A percentile compares a stretch with the other conserved stretches of the same genome.
Evolutionary conservation across 92 coral and sea anemone species (phyloP).

Genomic region (Pocillopora grandis): DNA sequence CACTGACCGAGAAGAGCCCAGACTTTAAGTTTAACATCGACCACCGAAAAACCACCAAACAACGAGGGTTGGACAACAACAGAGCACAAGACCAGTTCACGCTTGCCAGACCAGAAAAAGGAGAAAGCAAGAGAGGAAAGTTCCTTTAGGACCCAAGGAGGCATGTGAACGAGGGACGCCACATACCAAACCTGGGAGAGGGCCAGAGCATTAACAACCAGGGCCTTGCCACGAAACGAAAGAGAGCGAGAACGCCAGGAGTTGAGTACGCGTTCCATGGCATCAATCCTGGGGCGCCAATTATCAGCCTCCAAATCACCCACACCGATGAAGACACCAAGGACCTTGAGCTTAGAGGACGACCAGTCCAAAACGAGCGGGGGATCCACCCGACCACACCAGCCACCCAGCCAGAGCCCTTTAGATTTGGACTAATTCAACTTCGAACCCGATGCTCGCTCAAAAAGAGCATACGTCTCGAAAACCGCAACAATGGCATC

Average conservation of each 20-base stretch:
- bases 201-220: conserved; percentile 31
- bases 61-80: background rate
- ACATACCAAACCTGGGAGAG: conserved; percentile 45
- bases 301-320: background rate
- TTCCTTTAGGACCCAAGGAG: background rate
- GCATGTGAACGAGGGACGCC: conserved; percentile 28
- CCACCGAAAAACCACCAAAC: background rate
- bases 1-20: conserved; percentile 18
- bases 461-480: no score
- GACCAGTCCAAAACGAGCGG: conserved; percentile 33
- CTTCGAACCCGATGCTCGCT: no score
- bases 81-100: background rate
- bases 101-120: conserved; percentile 42
- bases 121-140: conserved; percentile 1
- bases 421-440: no score
- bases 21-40: background rate
- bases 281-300: background rate
- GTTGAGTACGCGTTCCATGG: background rate
- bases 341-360: background rate
- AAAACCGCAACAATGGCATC: no score
- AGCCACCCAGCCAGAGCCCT: no score
- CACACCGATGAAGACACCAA: conserved; percentile 1
- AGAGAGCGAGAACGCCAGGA: no score
- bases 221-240: background rate
- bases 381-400: background rate